A percentile compares a stretch with the other conserved stretches of the same genome.
These are phyloP conservation scores for Hofmannophila pseudospretella DNA, from an alignment of 2,888 invertebrate genomes.

Conservation along the genomic window DNA sequence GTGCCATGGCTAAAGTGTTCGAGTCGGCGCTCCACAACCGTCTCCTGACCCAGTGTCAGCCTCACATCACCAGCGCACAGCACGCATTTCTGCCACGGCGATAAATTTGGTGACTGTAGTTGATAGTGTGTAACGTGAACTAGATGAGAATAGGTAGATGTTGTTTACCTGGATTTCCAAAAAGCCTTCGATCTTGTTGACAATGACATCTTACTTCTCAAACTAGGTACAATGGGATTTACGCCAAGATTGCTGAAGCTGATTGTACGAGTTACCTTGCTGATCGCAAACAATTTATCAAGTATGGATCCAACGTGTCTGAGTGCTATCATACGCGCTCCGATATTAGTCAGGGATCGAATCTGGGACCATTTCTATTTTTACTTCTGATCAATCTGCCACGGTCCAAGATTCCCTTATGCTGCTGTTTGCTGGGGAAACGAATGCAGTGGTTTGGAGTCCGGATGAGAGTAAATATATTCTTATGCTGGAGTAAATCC, in stretches of 20 bases:
- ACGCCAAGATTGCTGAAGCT: neutral
- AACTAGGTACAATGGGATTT: slow-evolving; percentile 1
- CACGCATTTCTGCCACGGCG: too few relatives aligned
- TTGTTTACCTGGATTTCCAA: slow-evolving; percentile 5
- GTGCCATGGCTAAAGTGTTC: too few relatives aligned
- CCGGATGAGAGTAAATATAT: neutral
- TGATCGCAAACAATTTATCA: slow-evolving; percentile 3
- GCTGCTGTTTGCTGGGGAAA: neutral
- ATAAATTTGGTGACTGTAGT: slow-evolving; percentile 4
- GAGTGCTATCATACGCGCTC: slow-evolving; percentile 2
- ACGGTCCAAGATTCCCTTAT: too few relatives aligned
- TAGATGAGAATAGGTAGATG: slow-evolving; percentile 8
- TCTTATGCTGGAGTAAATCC: neutral
- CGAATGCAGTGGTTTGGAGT: neutral
- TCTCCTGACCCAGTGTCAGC: too few relatives aligned
- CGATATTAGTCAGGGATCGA: slow-evolving; percentile 1
- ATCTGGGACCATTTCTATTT: slow-evolving; percentile 2
- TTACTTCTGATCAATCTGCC: slow-evolving; percentile 1
- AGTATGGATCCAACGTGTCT: neutral
- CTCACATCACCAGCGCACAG: too few relatives aligned
- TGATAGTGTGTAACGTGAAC: neutral
- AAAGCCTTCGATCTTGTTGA: slow-evolving; percentile 5
- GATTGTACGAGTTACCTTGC: slow-evolving; percentile 1
- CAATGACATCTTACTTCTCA: slow-evolving; percentile 3
- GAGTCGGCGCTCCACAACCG: too few relatives aligned